Evolutionary conservation across 2,113 vertebrate genomes (phyloP).

Genomic region (Psophia crepitans): DNA sequence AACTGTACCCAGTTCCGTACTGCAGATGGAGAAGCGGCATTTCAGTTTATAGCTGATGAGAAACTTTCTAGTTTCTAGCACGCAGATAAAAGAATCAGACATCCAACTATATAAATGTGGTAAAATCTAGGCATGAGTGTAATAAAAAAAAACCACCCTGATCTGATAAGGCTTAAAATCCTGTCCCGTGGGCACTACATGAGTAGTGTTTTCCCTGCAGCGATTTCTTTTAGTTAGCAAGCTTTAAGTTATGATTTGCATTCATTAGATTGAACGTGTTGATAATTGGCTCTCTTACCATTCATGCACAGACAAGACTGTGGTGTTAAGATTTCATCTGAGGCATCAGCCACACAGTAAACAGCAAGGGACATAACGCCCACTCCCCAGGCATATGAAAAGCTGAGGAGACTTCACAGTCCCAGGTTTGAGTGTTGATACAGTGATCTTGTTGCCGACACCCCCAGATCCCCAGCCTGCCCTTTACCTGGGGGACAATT

Average conservation of each 20-base stretch:
- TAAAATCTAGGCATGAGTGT: not conserved
- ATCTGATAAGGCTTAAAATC: not conserved
- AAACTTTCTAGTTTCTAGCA: not conserved
- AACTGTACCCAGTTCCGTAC: not conserved
- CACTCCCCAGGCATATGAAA: not conserved
- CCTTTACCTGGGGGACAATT: not conserved
- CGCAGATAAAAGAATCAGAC: not conserved
- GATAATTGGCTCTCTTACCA: not conserved
- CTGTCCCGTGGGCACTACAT: not conserved
- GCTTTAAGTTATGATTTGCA: not conserved
- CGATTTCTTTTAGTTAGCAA: not conserved
- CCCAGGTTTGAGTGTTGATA: not conserved
- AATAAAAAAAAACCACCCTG: accelerated
- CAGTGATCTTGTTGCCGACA: accelerated
- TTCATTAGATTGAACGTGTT: not conserved
- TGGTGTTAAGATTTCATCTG: not conserved
- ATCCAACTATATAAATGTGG: not conserved
- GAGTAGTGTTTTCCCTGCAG: not conserved
- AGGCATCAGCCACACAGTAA: not conserved
- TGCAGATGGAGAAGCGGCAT: not conserved
- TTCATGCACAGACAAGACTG: not conserved
- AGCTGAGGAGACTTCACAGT: not conserved
- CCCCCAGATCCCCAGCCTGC: not conserved
- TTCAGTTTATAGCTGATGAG: not conserved
- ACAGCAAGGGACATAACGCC: not conserved